Conservation (phyloP, 2,797 vertebrate species). For the Netta rufina region DNA sequence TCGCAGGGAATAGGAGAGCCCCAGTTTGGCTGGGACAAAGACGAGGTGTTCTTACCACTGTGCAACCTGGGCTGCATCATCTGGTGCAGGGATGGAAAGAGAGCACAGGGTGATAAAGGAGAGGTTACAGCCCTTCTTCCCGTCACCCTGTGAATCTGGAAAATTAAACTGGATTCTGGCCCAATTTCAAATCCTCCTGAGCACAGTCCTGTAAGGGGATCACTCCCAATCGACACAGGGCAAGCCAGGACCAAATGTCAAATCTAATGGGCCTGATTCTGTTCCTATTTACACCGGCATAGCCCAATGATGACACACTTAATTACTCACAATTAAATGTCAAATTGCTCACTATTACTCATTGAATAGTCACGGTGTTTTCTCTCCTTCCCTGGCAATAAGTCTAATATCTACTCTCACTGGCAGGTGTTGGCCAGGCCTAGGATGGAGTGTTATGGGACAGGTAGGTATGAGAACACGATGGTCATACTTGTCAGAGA, state of each 20-base stretch:
- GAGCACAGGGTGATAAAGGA: fast-evolving
- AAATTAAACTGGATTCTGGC: neutral
- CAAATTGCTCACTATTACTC: neutral
- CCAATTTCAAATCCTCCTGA: neutral
- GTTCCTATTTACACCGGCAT: neutral
- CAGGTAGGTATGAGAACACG: neutral
- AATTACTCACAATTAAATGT: neutral
- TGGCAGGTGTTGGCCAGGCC: neutral
- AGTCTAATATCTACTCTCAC: neutral
- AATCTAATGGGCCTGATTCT: neutral
- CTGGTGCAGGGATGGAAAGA: neutral
- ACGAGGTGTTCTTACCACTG: neutral
- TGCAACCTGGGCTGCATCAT: neutral
- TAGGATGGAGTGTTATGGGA: neutral
- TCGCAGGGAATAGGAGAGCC: neutral
- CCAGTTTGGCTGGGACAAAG: neutral
- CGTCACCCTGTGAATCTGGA: neutral
- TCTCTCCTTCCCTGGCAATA: neutral
- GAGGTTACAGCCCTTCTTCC: neutral
- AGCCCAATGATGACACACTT: neutral
- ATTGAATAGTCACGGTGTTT: neutral
- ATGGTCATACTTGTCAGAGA: neutral
- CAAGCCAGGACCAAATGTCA: neutral
- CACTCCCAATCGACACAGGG: neutral
- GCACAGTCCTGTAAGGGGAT: neutral